phyloP scores from a whole-genome alignment of 2,113 vertebrate species.

The Crotalus tigris region DNA sequence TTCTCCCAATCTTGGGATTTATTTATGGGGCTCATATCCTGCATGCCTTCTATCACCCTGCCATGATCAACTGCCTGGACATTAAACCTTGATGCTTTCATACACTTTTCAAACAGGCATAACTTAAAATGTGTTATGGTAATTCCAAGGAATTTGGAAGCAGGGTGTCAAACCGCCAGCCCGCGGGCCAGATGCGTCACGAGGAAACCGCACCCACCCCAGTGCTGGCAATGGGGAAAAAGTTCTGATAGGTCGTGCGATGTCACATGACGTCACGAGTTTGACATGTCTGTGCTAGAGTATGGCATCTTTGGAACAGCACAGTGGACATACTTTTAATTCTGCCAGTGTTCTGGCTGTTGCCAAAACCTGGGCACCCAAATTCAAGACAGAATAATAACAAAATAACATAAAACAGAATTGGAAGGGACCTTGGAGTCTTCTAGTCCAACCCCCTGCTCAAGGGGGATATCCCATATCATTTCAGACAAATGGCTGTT shows the following conservation, averaged over 20 bases:
- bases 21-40: background rate
- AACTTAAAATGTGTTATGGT: background rate
- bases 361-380: background rate
- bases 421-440: too few relatives aligned
- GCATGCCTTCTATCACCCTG: background rate
- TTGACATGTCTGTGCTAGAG: too few relatives aligned
- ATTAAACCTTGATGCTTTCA: background rate
- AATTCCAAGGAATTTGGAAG: background rate
- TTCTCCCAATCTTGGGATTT: background rate
- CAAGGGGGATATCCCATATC: too few relatives aligned
- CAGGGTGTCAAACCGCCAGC: too few relatives aligned
- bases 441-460: too few relatives aligned
- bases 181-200: fast-evolving
- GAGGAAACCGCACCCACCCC: too few relatives aligned
- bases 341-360: background rate
- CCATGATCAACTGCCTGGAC: background rate
- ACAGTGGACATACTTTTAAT: background rate
- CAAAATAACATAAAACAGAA: background rate
- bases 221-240: too few relatives aligned
- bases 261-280: too few relatives aligned
- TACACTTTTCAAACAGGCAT: background rate
- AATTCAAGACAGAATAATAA: background rate
- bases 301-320: background rate
- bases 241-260: too few relatives aligned
- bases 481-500: too few relatives aligned